These are phyloP conservation scores for Caerostris extrusa DNA, from an alignment of 1,140 invertebrate genomes.

Conservation along the genomic window DNA sequence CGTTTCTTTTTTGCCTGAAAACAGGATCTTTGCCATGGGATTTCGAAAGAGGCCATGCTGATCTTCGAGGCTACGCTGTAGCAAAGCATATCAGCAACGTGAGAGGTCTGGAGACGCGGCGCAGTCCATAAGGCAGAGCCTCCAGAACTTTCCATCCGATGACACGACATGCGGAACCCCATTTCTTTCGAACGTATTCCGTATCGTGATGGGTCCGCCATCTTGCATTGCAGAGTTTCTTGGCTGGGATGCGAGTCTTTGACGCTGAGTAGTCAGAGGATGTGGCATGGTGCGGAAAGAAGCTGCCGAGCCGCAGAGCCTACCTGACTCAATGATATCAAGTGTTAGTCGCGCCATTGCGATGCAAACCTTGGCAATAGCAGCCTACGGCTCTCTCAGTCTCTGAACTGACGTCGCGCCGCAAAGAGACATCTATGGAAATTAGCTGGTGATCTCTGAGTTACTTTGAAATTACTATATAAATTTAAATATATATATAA, in stretches of 20 bases:
- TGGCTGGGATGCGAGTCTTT: constrained; percentile 70
- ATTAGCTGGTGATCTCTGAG: too few relatives aligned
- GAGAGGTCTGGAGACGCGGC: constrained; percentile 28
- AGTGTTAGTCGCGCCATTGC: too few relatives aligned
- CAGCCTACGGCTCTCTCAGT: constrained; percentile 89
- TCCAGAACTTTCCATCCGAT: constrained; percentile 95
- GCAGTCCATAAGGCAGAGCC: constrained; percentile 29
- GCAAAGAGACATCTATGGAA: neutral
- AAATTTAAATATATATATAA: too few relatives aligned
- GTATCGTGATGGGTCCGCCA: constrained; percentile 89
- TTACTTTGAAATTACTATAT: too few relatives aligned
- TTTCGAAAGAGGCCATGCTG: too few relatives aligned
- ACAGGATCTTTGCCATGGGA: neutral
- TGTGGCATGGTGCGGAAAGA: too few relatives aligned
- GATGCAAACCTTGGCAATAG: too few relatives aligned
- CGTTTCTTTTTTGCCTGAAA: too few relatives aligned
- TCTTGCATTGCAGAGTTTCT: constrained; percentile 80
- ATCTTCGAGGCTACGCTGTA: too few relatives aligned
- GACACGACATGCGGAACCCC: constrained; percentile 95
- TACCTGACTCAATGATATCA: too few relatives aligned
- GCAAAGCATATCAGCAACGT: neutral
- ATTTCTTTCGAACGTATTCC: constrained; percentile 94
- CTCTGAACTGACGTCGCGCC: neutral
- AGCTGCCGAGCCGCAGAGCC: too few relatives aligned
- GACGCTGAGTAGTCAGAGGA: constrained; percentile 79